Evolutionary conservation across 2,113 vertebrate species (phyloP).

Genomic region (Fukomys damarensis): DNA sequence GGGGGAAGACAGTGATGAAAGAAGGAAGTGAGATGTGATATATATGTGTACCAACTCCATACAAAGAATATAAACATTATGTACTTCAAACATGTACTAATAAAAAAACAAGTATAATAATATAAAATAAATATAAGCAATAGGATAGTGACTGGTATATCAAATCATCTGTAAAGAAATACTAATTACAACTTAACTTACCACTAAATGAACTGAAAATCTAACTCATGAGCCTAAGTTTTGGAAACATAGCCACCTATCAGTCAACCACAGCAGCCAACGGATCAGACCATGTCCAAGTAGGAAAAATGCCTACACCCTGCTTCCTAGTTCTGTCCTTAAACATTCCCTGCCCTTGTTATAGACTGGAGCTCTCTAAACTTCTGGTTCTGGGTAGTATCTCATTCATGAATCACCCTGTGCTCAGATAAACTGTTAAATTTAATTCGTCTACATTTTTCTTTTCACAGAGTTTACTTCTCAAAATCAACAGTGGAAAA

Average conservation of each 20-base stretch:
- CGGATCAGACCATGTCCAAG: neutral
- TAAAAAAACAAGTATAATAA: neutral
- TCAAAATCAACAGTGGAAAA: neutral
- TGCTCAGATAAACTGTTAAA: neutral
- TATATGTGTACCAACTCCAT: neutral
- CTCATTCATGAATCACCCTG: neutral
- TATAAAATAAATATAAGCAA: neutral
- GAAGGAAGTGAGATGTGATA: neutral
- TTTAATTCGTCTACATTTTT: neutral
- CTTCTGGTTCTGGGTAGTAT: neutral
- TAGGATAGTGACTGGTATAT: fast-evolving
- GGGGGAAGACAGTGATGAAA: neutral
- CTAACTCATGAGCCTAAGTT: neutral
- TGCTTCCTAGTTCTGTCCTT: neutral
- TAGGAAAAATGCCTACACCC: neutral
- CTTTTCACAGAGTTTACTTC: neutral
- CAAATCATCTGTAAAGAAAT: neutral
- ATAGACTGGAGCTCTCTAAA: too few relatives aligned
- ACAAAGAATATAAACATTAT: neutral
- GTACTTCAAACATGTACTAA: neutral
- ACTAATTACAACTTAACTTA: neutral
- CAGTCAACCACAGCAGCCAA: neutral
- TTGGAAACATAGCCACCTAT: neutral
- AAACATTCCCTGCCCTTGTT: neutral
- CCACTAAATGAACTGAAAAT: neutral